Percentiles rank a stretch among this genome's conserved stretches.
phyloP scores from a whole-genome alignment of 2,113 vertebrate genomes.

The Picathartes gymnocephalus region DNA sequence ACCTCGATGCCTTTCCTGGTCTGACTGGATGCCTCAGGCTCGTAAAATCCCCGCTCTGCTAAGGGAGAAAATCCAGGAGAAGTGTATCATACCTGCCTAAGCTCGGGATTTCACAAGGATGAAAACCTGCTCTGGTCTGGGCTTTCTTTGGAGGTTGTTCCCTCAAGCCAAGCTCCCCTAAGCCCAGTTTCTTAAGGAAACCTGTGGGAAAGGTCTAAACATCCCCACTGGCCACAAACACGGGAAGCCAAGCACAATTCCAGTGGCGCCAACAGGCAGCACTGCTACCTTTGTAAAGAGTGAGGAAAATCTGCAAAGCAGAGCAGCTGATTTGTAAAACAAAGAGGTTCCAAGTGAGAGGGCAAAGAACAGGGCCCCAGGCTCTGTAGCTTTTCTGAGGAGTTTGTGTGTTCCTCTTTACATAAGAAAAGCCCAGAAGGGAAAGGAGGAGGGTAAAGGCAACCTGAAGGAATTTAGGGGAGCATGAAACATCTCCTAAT shows the following conservation, averaged over 20 bases:
- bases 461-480: neutral
- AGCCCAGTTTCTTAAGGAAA: neutral
- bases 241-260: neutral
- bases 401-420: rapidly evolving
- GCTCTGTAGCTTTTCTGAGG: neutral
- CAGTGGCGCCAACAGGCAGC: neutral
- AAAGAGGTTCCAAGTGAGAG: neutral
- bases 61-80: neutral
- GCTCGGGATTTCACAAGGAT: neutral
- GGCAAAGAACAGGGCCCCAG: neutral
- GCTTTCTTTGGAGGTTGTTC: neutral
- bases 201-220: neutral
- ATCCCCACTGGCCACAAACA: neutral
- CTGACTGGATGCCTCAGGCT: slow-evolving; percentile 52
- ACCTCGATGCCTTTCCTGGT: neutral
- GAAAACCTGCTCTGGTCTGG: neutral
- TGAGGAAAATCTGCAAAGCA: neutral
- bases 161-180: neutral
- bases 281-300: neutral
- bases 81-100: rapidly evolving
- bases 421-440: neutral
- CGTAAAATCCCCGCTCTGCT: slow-evolving; percentile 23
- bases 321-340: neutral
- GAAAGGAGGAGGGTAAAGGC: neutral
- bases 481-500: neutral